Conservation (phyloP, 2,113 vertebrate species). For the Campylomormyrus tamandua region DNA sequence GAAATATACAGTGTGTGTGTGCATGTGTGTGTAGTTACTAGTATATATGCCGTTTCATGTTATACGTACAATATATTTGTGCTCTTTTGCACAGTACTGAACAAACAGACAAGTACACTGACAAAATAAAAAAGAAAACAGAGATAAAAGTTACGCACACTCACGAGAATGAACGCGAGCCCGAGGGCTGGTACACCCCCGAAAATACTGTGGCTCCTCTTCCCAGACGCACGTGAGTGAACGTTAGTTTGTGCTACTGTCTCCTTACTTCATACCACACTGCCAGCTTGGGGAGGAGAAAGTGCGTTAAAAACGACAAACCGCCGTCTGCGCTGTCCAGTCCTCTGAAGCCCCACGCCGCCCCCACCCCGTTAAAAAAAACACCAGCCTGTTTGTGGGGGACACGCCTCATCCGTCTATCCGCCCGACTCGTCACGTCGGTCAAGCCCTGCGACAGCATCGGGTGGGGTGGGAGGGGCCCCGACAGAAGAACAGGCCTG, state of each 20-base stretch:
- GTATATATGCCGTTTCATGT: slow-evolving; percentile 19
- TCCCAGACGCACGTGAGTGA: slow-evolving; percentile 9
- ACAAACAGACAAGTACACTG: slow-evolving; percentile 30
- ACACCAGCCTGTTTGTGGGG: not conserved
- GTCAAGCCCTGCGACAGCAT: slow-evolving; percentile 2
- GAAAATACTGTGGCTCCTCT: slow-evolving; percentile 4
- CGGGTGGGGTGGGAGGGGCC: slow-evolving; percentile 13
- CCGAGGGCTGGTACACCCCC: not conserved
- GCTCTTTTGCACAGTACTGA: slow-evolving; percentile 34
- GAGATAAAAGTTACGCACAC: slow-evolving; percentile 20
- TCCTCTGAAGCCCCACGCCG: not conserved
- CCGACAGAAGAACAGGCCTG: slow-evolving; percentile 8
- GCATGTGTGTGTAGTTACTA: slow-evolving; percentile 6
- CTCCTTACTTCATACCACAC: slow-evolving; percentile 32
- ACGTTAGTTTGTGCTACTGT: slow-evolving; percentile 22
- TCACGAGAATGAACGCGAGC: slow-evolving; percentile 21
- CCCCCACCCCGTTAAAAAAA: slow-evolving; percentile 23
- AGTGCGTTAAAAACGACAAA: slow-evolving; percentile 15
- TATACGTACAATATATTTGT: slow-evolving; percentile 32
- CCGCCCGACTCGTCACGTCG: not conserved
- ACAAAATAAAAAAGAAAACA: slow-evolving; percentile 27
- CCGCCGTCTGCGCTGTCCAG: not conserved
- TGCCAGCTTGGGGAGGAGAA: not conserved
- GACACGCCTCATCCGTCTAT: slow-evolving; percentile 5
- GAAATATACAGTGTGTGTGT: slow-evolving; percentile 20